A percentile compares a stretch with the other conserved stretches of the same genome.
These are phyloP conservation scores for Melinaea menophilus DNA, from an alignment of 2,888 invertebrate genomes.

Conservation along the genomic window DNA sequence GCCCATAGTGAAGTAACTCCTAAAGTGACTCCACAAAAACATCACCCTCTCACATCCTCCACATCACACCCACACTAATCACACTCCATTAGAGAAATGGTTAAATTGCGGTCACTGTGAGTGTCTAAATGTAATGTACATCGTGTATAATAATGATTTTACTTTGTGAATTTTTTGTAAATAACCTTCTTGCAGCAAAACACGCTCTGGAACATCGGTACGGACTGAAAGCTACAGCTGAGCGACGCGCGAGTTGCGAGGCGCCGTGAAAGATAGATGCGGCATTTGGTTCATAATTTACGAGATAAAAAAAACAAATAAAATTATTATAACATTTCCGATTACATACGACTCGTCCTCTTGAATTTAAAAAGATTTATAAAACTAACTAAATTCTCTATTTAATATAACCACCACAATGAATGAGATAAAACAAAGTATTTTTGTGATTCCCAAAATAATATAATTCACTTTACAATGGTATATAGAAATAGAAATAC, in stretches of 20 bases:
- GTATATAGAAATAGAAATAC: not conserved
- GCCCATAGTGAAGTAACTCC: constrained; percentile 63
- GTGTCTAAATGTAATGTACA: constrained; percentile 20
- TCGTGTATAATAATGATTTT: constrained; percentile 9
- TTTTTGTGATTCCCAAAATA: not conserved
- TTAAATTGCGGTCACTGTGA: constrained; percentile 24
- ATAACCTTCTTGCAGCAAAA: constrained; percentile 72
- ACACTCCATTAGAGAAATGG: constrained; percentile 27
- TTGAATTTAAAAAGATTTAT: not conserved
- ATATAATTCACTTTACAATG: constrained; percentile 8
- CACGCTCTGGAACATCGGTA: constrained; percentile 69
- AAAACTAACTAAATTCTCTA: not conserved
- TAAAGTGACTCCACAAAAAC: constrained; percentile 66
- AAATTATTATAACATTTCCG: constrained; percentile 13
- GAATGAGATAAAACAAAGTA: not conserved
- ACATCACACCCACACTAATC: constrained; percentile 39
- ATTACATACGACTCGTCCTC: not conserved
- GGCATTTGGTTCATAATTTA: constrained; percentile 33
- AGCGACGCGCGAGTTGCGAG: constrained; percentile 17
- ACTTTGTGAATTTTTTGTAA: constrained; percentile 12
- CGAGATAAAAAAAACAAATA: not conserved
- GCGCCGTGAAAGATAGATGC: constrained; percentile 38
- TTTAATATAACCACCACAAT: not conserved
- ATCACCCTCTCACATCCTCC: constrained; percentile 50
- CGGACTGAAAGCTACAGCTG: constrained; percentile 48